Percentiles rank a stretch among this genome's conserved stretches.
These are phyloP conservation scores for Petrosia ficiformis DNA, from an alignment of 37 sponge, comb jelly and placozoan species.

Conservation along the genomic window DNA sequence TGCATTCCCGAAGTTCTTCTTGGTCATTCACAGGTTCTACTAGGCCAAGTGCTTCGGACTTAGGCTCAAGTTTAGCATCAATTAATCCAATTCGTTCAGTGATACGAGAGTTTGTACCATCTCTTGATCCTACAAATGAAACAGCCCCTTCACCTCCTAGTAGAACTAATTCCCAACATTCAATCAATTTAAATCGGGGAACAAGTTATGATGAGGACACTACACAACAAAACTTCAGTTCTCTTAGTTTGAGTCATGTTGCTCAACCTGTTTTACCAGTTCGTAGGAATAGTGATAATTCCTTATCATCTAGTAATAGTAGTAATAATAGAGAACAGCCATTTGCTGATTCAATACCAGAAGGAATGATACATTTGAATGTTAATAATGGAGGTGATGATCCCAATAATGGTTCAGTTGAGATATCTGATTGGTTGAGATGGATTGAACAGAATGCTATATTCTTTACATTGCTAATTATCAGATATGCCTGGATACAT, in stretches of 20 bases:
- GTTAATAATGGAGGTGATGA: background rate
- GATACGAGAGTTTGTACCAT: slow-evolving; percentile 59
- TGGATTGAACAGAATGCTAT: slow-evolving; percentile 76
- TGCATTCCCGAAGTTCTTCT: slow-evolving; percentile 63
- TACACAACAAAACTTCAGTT: background rate
- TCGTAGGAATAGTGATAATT: background rate
- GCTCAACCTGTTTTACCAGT: background rate
- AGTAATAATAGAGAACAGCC: background rate
- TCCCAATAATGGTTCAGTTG: slow-evolving; percentile 15
- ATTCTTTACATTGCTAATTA: slow-evolving; percentile 53
- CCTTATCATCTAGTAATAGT: background rate
- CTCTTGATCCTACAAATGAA: slow-evolving; percentile 20
- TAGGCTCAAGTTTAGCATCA: slow-evolving; percentile 27
- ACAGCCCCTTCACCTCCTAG: slow-evolving; percentile 8
- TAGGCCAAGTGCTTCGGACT: slow-evolving; percentile 22
- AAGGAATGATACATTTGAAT: background rate
- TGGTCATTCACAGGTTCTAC: slow-evolving; percentile 72
- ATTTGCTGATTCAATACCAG: background rate
- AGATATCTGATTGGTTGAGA: slow-evolving; percentile 40
- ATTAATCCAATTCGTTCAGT: slow-evolving; percentile 37
- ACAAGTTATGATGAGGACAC: background rate
- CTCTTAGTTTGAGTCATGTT: too few relatives aligned
- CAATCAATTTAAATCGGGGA: background rate
- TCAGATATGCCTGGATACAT: slow-evolving; percentile 73
- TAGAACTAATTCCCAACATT: background rate